These are phyloP conservation scores for Drosophila subquinaria DNA, from an alignment of 2,888 invertebrate genomes.

Conservation along the genomic window DNA sequence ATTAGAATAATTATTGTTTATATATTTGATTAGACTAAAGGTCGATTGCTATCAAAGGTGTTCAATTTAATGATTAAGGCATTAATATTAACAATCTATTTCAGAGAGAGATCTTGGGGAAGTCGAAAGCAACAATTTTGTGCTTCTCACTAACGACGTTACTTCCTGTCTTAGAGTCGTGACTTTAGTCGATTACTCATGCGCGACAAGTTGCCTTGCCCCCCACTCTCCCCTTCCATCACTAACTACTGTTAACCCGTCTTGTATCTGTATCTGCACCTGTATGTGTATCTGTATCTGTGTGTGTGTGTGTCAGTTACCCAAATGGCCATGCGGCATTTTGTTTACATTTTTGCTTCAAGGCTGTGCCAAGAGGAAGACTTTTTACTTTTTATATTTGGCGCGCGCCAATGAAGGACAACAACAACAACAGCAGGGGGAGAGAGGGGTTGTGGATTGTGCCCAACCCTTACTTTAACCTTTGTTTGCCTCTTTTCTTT, in stretches of 20 bases:
- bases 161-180: constrained; percentile 55
- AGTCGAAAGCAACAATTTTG: neutral
- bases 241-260: constrained; percentile 8
- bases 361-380: constrained; percentile 39
- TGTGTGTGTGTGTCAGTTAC: constrained; percentile 37
- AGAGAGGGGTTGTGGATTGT: neutral
- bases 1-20: constrained; percentile 25
- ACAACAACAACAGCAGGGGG: neutral
- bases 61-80: neutral
- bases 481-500: constrained; percentile 11
- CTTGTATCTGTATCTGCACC: constrained; percentile 7
- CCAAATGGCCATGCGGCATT: constrained; percentile 63
- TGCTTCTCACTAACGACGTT: constrained; percentile 1
- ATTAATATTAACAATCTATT: neutral
- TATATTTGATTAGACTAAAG: constrained; percentile 8
- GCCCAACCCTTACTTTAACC: constrained; percentile 45
- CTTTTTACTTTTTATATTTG: constrained; percentile 37
- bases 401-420: constrained; percentile 44
- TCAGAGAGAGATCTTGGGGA: neutral
- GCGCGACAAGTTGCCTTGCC: constrained; percentile 57
- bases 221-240: neutral
- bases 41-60: constrained; percentile 1
- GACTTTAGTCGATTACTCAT: constrained; percentile 73
- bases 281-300: constrained; percentile 3
- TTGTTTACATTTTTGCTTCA: constrained; percentile 73